These are phyloP conservation scores for Nemapogon koenigi DNA, from an alignment of 2,888 invertebrate species.

Conservation along the genomic window DNA sequence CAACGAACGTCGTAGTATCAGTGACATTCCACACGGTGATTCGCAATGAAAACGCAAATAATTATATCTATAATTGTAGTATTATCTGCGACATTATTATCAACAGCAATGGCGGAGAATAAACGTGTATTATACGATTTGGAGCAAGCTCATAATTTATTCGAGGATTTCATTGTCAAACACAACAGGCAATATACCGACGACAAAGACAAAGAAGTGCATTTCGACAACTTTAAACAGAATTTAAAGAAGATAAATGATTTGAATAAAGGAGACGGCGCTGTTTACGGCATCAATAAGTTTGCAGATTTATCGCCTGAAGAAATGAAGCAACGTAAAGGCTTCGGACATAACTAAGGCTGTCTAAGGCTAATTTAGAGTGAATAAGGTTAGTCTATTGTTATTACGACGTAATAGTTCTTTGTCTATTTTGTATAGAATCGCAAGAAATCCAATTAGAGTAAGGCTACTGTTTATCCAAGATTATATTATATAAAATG, in stretches of 20 bases:
- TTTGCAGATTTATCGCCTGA: slow-evolving; percentile 17
- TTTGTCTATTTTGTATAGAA: no score
- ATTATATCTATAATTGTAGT: neutral
- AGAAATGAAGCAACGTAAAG: slow-evolving; percentile 12
- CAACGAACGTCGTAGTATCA: no score
- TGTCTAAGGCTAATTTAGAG: no score
- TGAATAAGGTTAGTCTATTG: no score
- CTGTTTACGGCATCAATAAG: slow-evolving; percentile 10
- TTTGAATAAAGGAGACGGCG: neutral
- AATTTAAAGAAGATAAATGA: slow-evolving; percentile 7
- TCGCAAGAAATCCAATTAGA: no score
- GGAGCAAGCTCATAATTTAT: neutral
- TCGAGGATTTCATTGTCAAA: slow-evolving; percentile 1
- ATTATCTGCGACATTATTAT: neutral
- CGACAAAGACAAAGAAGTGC: neutral
- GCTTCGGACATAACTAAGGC: no score
- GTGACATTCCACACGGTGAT: no score
- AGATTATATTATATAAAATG: no score
- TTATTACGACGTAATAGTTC: no score
- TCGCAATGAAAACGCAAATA: slow-evolving; percentile 2
- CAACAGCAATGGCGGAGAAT: slow-evolving; percentile 1
- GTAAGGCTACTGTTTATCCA: no score
- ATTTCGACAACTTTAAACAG: slow-evolving; percentile 4
- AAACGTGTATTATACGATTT: neutral
- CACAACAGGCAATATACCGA: slow-evolving; percentile 4